phyloP scores from a whole-genome alignment of 2,888 invertebrate genomes.

The Celastrina argiolus region DNA sequence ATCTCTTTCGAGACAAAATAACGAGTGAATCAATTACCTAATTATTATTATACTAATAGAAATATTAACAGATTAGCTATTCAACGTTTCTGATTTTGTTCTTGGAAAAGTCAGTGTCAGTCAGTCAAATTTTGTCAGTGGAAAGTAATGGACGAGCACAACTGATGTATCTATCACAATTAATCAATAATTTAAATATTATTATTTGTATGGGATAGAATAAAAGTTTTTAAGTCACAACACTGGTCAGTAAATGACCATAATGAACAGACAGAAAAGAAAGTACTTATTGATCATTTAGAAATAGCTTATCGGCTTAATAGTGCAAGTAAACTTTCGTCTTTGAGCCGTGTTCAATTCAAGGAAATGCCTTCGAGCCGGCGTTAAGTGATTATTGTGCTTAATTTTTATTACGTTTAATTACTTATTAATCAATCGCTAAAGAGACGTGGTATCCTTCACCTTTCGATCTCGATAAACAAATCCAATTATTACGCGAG shows the following conservation, averaged over 20 bases:
- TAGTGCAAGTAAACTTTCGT: slow-evolving; percentile 16
- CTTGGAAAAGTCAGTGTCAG: no score
- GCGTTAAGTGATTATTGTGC: slow-evolving; percentile 16
- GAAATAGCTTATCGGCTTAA: not conserved
- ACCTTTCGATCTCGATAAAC: slow-evolving; percentile 22
- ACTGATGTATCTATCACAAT: no score
- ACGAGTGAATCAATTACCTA: not conserved
- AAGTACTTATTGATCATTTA: not conserved
- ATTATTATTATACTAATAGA: not conserved
- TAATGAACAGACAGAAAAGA: not conserved
- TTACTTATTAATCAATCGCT: slow-evolving; percentile 23
- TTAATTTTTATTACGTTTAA: slow-evolving; percentile 20
- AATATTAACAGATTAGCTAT: no score
- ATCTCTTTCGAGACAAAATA: not conserved
- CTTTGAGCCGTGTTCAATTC: not conserved
- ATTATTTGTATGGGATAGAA: no score
- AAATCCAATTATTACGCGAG: slow-evolving; percentile 10
- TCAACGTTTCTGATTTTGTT: no score
- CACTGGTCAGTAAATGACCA: not conserved
- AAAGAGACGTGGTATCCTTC: slow-evolving; percentile 19
- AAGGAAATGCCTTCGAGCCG: slow-evolving; percentile 14
- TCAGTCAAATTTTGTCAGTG: no score
- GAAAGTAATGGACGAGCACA: no score
- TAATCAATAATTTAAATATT: not conserved
- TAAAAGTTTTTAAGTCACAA: not conserved